Evolutionary conservation across 1,140 invertebrate species (phyloP), one percentile per base, ranked within the genome.

Genomic region (Zaprionus nigranus): DNA sequence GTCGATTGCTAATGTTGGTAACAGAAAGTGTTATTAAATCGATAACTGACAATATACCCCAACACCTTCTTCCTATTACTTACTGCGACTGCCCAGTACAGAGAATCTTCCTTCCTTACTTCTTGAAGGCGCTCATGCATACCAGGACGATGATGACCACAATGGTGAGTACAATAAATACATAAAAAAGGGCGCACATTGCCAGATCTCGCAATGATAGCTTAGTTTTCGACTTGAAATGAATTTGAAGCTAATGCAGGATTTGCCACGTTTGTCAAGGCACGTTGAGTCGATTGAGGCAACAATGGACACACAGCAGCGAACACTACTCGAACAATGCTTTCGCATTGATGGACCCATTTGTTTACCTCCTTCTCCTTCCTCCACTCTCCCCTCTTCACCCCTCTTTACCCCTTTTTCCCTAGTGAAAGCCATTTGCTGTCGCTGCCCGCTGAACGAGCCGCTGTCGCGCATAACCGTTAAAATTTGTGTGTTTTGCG

Each of bases 401-500:
- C 70, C 49, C 70, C 57, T 5, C 11, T 51, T 11, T 0, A 34
- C 30, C 2, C 28, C 28, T 30, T 30, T 30, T 30, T 30, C 28
- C 30, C 17, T 46, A 17, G 40, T 46, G n/a, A 7, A 7, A 46
- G 3, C n/a, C 40, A 46, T 46, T 46, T 46, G 28, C 67, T 74
- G 56, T 46, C 54, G 40, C 62, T 53, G 60, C 54, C 51, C 54
- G 24, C 63, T 59, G 34, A 73, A 61, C 38, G 65, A 57, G 24
- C 34, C 59, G 53, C 43, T 40, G 40, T 24, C 13, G 67, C 26
- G 70, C 74, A 87, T 87, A 87, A 87, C 81, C 84, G 78, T 87
- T 87, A 88, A 83, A 78, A 84, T 83, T 88, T 87, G 84, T 88
- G 78, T 72, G 43, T 82, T 79, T 72, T 79, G 79, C 61, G 79